Evolutionary conservation across 2,797 vertebrate species (phyloP).

Genomic region (Melanotaenia boesemani): DNA sequence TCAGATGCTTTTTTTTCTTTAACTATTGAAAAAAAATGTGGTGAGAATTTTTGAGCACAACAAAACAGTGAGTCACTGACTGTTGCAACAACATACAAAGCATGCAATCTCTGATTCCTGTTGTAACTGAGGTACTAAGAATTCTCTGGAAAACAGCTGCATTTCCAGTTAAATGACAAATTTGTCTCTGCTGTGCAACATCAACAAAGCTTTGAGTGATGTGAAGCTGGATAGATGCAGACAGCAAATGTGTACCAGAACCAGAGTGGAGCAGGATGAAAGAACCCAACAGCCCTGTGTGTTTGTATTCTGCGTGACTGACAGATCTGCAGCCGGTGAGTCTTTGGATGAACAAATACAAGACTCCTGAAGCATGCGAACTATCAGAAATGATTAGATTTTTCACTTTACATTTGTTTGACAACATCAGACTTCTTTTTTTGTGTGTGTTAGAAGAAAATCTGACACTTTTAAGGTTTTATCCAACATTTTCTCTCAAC

Average conservation of each 20-base stretch:
- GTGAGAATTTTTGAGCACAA: too few relatives aligned
- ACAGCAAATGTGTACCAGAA: slow-evolving; percentile 18
- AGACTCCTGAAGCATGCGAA: slow-evolving; percentile 51
- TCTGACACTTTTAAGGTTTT: slow-evolving; percentile 15
- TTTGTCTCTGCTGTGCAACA: slow-evolving; percentile 8
- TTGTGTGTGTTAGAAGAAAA: not conserved
- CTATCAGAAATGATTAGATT: slow-evolving; percentile 61
- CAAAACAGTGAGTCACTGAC: not conserved
- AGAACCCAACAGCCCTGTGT: slow-evolving; percentile 17
- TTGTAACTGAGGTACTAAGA: fast-evolving
- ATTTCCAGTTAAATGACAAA: slow-evolving; percentile 7
- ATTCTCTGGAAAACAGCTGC: not conserved
- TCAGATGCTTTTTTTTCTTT: not conserved
- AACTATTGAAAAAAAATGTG: not conserved
- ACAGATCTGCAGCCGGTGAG: slow-evolving; percentile 25
- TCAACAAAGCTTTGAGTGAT: slow-evolving; percentile 28
- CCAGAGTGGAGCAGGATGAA: slow-evolving; percentile 13
- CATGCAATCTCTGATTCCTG: not conserved
- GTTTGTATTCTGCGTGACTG: slow-evolving; percentile 48
- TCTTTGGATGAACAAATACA: slow-evolving; percentile 44
- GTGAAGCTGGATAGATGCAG: slow-evolving; percentile 16
- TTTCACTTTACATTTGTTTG: slow-evolving; percentile 60
- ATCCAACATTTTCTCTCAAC: slow-evolving; percentile 15
- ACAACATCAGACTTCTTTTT: slow-evolving; percentile 14
- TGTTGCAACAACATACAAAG: not conserved